phyloP scores from a whole-genome alignment of 2,113 vertebrate genomes.

The Helogale parvula region DNA sequence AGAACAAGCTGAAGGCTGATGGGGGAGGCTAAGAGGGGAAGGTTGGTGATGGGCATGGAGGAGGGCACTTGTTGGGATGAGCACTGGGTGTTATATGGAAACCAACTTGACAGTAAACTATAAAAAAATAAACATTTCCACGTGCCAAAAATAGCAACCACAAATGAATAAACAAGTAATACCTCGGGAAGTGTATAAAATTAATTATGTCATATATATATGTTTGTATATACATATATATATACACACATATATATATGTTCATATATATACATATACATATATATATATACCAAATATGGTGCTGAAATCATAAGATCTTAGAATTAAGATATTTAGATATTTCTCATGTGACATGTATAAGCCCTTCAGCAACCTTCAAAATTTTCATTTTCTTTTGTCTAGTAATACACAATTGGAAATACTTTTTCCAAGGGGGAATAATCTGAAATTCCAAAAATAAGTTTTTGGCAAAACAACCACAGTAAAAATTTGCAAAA shows the following conservation, averaged over 20 bases:
- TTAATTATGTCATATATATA: too few species aligned
- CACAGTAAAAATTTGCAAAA: not conserved
- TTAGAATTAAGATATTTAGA: not conserved
- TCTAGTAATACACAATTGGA: not conserved
- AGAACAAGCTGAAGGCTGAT: too few species aligned
- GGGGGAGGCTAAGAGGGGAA: too few species aligned
- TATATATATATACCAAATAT: not conserved
- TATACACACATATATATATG: not conserved
- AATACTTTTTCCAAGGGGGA: not conserved
- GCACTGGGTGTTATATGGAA: too few species aligned
- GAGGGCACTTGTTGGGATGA: too few species aligned
- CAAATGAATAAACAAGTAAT: too few species aligned
- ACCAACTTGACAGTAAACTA: too few species aligned
- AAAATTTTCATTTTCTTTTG: not conserved
- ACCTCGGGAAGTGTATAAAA: too few species aligned
- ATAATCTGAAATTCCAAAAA: not conserved
- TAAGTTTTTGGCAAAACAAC: not conserved
- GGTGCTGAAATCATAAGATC: not conserved
- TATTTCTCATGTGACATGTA: not conserved
- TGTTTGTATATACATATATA: too few species aligned
- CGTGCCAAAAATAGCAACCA: too few species aligned
- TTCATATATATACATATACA: not conserved
- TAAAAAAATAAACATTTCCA: too few species aligned
- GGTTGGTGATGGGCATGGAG: too few species aligned
- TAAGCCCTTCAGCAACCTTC: not conserved